Conservation (phyloP, 2,113 vertebrate genomes). For the Agapornis roseicollis region DNA sequence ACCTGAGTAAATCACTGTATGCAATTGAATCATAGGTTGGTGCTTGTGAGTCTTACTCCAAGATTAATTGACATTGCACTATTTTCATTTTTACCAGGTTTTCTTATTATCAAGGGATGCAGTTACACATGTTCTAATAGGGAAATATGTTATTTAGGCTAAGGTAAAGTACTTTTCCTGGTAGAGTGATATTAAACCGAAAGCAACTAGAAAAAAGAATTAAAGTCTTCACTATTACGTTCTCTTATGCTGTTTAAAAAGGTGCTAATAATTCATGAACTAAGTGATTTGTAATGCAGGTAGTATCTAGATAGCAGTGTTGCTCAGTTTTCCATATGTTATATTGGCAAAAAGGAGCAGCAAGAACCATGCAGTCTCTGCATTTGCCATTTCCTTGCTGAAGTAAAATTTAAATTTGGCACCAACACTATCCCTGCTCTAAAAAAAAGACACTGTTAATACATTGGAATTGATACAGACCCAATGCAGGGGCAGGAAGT, state of each 20-base stretch:
- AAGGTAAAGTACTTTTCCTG: background rate
- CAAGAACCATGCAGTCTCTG: background rate
- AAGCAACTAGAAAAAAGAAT: background rate
- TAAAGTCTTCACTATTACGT: background rate
- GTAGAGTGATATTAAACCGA: background rate
- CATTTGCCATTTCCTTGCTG: background rate
- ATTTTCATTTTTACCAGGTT: conserved; percentile 16
- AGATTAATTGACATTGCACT: background rate
- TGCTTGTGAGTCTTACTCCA: background rate
- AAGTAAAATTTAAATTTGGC: background rate
- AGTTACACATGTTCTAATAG: background rate
- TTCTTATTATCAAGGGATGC: background rate
- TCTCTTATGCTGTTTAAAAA: background rate
- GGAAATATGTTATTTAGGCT: background rate
- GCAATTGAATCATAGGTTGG: background rate
- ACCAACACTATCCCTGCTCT: background rate
- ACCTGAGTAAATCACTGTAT: background rate
- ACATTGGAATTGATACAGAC: background rate
- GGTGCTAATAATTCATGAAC: background rate
- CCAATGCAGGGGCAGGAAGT: background rate
- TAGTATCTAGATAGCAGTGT: background rate
- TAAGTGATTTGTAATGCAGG: background rate
- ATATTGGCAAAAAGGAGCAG: background rate
- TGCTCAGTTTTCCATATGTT: background rate
- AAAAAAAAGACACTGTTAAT: background rate